Percentiles rank a stretch among this genome's conserved stretches.
Conservation (phyloP, 2,797 vertebrate species). For the Chrysocyon brachyurus region DNA sequence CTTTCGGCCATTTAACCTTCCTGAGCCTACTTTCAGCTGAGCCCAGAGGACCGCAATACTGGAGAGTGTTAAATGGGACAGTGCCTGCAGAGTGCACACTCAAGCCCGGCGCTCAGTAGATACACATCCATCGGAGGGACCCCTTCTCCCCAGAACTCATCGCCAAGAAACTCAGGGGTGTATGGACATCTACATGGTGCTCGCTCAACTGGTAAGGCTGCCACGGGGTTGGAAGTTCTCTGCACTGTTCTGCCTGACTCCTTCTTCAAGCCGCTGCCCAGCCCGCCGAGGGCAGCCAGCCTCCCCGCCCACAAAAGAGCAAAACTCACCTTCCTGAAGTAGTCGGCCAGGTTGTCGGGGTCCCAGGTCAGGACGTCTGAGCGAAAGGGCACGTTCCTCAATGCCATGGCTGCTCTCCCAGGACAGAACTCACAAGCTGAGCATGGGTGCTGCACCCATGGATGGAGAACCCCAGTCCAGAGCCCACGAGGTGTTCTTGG, state of each 20-base stretch:
- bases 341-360: constrained; percentile 87
- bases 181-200: rapidly evolving
- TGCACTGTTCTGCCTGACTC: rapidly evolving
- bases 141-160: background rate
- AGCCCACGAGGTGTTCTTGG: background rate
- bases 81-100: too few relatives aligned
- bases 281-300: background rate
- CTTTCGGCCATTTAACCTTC: background rate
- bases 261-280: background rate
- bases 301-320: background rate
- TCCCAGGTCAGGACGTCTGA: constrained; percentile 89
- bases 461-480: background rate
- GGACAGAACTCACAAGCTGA: constrained; percentile 60
- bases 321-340: constrained; percentile 89
- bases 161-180: rapidly evolving
- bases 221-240: rapidly evolving
- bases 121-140: background rate
- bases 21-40: background rate
- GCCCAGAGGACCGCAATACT: background rate
- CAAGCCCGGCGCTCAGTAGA: background rate
- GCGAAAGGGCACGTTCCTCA: constrained; percentile 87
- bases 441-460: background rate
- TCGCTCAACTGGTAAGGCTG: background rate
- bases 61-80: rapidly evolving
- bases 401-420: constrained; percentile 85